Base-by-base conservation (phyloP, 2,888 invertebrate genomes). In the Amaurobius ferox region DNA sequence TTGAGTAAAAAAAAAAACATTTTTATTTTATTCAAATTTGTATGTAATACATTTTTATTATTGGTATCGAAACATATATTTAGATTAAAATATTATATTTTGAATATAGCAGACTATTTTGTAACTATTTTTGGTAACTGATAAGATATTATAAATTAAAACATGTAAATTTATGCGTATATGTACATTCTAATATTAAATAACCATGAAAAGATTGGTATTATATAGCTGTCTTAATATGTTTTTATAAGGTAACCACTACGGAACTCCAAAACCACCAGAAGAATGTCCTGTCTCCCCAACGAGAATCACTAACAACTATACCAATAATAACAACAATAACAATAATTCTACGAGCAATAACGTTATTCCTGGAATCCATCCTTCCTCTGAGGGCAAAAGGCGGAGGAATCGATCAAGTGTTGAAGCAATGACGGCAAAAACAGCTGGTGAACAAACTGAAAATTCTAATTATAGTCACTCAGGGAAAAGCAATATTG, bases 251-350 rank as follows among this genome's bases (percentile, higher is more conserved):
- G 93, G 93, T 44, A 93, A 93, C 90, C 93, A 93, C 90, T 94
- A 94, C 92, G 94, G 94, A 44, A 94, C 93, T 11, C 93, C 93
- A 0, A 93, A 93, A 89, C 94, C 93, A 30, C 91, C 91, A 9
- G 90, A 90, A 29, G 91, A 91, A 85, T 90, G 90, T 55, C 90
- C 90, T 44, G 89, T 90, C 13, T 89, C 89, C 64, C 88, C 89
- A 35, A 89, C 90, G 40, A 90, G 89, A 73, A 72, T 73, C 5
- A 90, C 89, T 68, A 77, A 88, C 76, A 87, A 89, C 11, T 78
- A 88, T 81, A 73, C 71, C 71, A 79, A 44, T 35, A 81, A 29
- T 28, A 73, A 73, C 16, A 55, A 55, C 16, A 55, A 55, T 23
- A 70, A 26, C 23, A 55, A 55, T 23, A 55, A 55, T 55, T 55